A percentile compares a stretch with the other conserved stretches of the same genome.
These are phyloP conservation scores for Betta splendens DNA, from an alignment of 2,797 vertebrate species.

Conservation along the genomic window DNA sequence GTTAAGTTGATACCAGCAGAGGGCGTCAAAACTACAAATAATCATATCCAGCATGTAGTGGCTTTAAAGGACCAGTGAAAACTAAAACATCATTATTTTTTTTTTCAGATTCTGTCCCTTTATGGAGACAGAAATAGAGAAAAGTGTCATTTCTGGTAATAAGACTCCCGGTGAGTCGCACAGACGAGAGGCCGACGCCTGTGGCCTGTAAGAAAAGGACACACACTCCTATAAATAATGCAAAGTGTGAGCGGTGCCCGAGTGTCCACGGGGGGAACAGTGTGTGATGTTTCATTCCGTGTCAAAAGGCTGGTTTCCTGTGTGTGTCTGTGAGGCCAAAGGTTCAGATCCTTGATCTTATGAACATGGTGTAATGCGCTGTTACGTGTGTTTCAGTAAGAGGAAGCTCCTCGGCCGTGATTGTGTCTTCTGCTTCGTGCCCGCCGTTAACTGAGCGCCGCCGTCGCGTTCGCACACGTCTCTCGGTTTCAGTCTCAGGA, in stretches of 20 bases:
- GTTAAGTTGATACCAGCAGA: too few species aligned
- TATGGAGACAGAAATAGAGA: too few species aligned
- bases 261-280: slow-evolving; percentile 67
- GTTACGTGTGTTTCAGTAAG: background rate
- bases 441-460: background rate
- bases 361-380: slow-evolving; percentile 3
- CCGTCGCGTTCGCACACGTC: background rate
- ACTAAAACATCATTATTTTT: too few species aligned
- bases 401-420: background rate
- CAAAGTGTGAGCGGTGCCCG: slow-evolving; percentile 61
- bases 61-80: background rate
- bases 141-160: too few species aligned
- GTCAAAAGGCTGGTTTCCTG: slow-evolving; percentile 82
- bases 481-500: background rate
- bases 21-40: background rate
- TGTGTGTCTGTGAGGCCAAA: slow-evolving; percentile 42
- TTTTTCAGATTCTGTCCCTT: too few species aligned
- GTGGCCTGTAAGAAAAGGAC: slow-evolving; percentile 68
- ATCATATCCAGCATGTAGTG: background rate
- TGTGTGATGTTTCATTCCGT: slow-evolving; percentile 81
- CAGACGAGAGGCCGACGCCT: slow-evolving; percentile 55
- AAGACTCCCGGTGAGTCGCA: slow-evolving; percentile 41
- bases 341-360: slow-evolving; percentile 56
- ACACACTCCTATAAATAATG: slow-evolving; percentile 82
- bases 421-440: background rate